Base-by-base conservation (phyloP, 2,888 invertebrate genomes). In the Abrostola tripartita region DNA sequence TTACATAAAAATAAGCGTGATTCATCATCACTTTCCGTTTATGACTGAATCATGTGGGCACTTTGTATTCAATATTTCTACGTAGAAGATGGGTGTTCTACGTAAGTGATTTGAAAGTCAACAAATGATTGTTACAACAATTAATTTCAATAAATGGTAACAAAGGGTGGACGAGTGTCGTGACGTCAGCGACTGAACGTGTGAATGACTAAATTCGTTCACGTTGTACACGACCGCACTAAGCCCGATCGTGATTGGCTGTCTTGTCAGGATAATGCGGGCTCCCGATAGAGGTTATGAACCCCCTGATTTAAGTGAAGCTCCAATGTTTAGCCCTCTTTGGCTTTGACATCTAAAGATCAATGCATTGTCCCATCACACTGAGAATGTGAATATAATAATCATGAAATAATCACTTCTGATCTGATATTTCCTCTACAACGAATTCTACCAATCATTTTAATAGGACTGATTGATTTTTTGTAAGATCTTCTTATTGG, bases 221-320 rank as follows among this genome's bases (percentile, higher is more conserved):
- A 68, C 80, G 82, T 81, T 80, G 85, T 84, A 84, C 80, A 84
- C 80, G 78, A 83, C 76, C 79, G 74, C 74, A 77, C 86, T 88
- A 86, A 89, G 86, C 86, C 82, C 81, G 79, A 71, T 73, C 81
- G 83, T 91, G 90, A 92, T 92, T 92, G 92, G 90, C 82, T 87
- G 84, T 82, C 84, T 81, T 86, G 87, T 85, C 84, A 83, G 85
- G 81, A 88, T 88, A 88, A 92, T 92, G 91, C 92, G 93, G 93
- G 92, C 85, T 68, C 71, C 81, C 82, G 77, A 82, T 85, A 79
- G 84, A 88, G 88, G 90, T 88, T 90, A 89, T 90, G 90, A 88
- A 89, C 92, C 89, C 89, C 86, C 90, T 86, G 92, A 89, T 91
- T 92, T 93, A 92, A 93, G 92, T 92, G 92, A 91, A 90, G 87